phyloP scores from a whole-genome alignment of 2,113 vertebrate genomes.

The Cebidichthys violaceus region DNA sequence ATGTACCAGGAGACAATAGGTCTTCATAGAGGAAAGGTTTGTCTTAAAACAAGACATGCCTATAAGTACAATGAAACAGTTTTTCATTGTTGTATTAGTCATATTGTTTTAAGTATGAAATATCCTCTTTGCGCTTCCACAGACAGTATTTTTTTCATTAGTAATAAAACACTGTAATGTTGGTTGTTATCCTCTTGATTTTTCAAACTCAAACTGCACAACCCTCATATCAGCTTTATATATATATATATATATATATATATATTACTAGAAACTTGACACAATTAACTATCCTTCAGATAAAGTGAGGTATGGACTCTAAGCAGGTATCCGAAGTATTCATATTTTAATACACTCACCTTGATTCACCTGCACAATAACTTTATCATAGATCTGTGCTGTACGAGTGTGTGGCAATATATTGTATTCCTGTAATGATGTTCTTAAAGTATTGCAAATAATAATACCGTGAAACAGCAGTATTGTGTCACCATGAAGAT shows the following conservation, averaged over 20 bases:
- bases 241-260: neutral
- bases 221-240: neutral
- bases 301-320: neutral
- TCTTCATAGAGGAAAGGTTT: neutral
- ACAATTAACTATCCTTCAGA: neutral
- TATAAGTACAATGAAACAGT: neutral
- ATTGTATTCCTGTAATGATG: neutral
- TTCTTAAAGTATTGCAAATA: neutral
- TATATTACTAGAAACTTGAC: neutral
- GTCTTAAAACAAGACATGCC: neutral
- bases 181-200: neutral
- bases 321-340: neutral
- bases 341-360: neutral
- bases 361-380: neutral
- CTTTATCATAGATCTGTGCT: neutral
- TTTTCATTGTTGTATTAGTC: neutral
- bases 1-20: neutral
- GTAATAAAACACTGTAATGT: neutral
- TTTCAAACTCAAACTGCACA: neutral
- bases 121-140: neutral
- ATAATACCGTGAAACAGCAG: neutral
- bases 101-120: neutral
- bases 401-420: neutral
- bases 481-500: neutral
- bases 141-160: neutral